Evolutionary conservation across 2,797 vertebrate genomes (phyloP).

Genomic region (Alosa sapidissima): DNA sequence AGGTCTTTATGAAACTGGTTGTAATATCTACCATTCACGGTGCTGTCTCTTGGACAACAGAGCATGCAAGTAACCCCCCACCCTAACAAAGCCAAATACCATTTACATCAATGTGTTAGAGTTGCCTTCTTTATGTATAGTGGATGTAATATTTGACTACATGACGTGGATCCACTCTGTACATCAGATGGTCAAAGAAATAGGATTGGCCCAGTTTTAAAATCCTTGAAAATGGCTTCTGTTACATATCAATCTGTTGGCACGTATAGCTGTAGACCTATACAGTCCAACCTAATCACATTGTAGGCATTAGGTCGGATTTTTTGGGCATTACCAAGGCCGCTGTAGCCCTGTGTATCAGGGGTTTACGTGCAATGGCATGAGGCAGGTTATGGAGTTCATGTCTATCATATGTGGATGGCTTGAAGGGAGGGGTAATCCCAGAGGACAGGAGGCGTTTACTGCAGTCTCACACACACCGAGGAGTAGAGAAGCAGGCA

Average conservation of each 20-base stretch:
- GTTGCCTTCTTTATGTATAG: neutral
- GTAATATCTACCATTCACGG: neutral
- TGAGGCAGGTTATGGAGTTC: constrained; percentile 4
- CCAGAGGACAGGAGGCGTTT: constrained; percentile 37
- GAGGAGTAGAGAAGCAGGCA: neutral
- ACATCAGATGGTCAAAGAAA: neutral
- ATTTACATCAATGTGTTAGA: neutral
- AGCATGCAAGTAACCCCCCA: neutral
- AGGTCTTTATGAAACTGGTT: neutral
- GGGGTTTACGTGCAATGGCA: neutral
- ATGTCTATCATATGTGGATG: constrained; percentile 29
- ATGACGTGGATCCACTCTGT: neutral
- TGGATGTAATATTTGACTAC: neutral
- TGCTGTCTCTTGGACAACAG: neutral
- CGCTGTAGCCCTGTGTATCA: neutral
- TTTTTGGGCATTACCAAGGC: neutral
- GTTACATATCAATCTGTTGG: neutral
- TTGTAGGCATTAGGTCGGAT: neutral
- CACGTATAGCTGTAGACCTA: neutral
- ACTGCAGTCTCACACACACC: constrained; percentile 30
- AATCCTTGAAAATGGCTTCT: neutral
- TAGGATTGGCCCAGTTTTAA: neutral
- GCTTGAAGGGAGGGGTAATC: constrained; percentile 31
- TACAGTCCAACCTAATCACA: neutral
- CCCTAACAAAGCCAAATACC: neutral